Evolutionary conservation across 2,113 vertebrate genomes (phyloP).

Genomic region (Rynchops niger): DNA sequence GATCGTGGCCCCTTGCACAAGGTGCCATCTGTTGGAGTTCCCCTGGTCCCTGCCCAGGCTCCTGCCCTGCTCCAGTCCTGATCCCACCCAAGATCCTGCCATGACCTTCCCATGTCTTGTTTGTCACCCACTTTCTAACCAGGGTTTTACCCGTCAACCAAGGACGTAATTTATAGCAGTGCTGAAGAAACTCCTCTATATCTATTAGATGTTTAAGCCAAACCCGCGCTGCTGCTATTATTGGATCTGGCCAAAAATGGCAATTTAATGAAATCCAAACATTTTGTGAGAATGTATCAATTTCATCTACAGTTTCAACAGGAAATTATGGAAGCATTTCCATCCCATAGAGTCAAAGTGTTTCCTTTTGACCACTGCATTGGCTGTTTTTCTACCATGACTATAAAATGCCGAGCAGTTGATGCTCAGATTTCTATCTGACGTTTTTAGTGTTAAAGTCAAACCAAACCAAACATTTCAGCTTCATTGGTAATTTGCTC

Average conservation of each 20-base stretch:
- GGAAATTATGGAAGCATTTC: not conserved
- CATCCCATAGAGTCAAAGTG: not conserved
- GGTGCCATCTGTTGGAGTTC: not conserved
- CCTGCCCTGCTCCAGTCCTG: not conserved
- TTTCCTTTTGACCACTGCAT: not conserved
- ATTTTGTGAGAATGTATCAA: not conserved
- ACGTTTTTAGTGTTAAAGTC: not conserved
- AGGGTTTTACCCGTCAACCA: not conserved
- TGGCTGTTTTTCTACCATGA: not conserved
- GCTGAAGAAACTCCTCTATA: not conserved
- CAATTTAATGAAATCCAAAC: not conserved
- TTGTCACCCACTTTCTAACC: not conserved
- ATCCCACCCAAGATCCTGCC: not conserved
- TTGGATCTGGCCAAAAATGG: not conserved
- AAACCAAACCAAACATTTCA: conserved; percentile 8
- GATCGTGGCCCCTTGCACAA: not conserved
- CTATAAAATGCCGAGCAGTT: not conserved
- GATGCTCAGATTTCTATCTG: not conserved
- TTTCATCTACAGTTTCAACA: not conserved
- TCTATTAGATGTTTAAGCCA: not conserved
- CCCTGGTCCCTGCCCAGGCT: not conserved
- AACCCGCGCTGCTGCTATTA: not conserved
- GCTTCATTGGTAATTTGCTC: not conserved
- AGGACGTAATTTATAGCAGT: not conserved
- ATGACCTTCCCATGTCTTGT: rapidly evolving